Evolutionary conservation across 2,113 vertebrate genomes (phyloP).

Genomic region (Apeltes quadracus): DNA sequence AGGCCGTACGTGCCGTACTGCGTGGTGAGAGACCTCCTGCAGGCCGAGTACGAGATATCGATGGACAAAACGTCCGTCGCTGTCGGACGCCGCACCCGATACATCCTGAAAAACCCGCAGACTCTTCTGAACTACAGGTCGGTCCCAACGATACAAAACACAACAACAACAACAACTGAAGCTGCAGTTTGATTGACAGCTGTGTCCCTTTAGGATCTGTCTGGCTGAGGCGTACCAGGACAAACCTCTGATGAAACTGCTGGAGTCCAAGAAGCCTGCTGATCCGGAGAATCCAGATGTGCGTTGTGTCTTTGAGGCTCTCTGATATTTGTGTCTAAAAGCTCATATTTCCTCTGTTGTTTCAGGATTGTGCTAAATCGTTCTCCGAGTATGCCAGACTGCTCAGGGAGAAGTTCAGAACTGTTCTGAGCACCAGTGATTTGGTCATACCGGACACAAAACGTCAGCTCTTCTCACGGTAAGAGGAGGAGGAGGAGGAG

Average conservation of each 20-base stretch:
- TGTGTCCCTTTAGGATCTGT: conserved; percentile 84
- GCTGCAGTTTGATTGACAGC: neutral
- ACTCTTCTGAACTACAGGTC: conserved; percentile 93
- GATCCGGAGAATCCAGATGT: conserved; percentile 88
- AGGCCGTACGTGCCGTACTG: conserved; percentile 91
- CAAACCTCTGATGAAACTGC: conserved; percentile 83
- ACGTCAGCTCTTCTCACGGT: conserved; percentile 89
- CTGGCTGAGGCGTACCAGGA: conserved; percentile 95
- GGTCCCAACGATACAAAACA: conserved; percentile 10
- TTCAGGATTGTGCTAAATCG: conserved; percentile 86
- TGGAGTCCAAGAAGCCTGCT: conserved; percentile 79
- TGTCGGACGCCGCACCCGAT: conserved; percentile 88
- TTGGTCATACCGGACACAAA: conserved; percentile 87
- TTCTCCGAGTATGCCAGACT: conserved; percentile 88
- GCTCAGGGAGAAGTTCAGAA: conserved; percentile 92
- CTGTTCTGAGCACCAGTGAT: conserved; percentile 73
- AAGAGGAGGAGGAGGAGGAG: conserved; percentile 9
- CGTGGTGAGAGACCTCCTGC: conserved; percentile 91
- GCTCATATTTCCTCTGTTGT: neutral
- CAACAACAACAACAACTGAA: neutral
- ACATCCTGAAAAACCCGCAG: conserved; percentile 94
- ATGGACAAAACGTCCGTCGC: conserved; percentile 93
- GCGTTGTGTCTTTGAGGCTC: neutral
- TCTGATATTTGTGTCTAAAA: neutral
- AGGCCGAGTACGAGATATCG: conserved; percentile 88